phyloP scores from a whole-genome alignment of 2,113 vertebrate genomes.

The Rana temporaria region DNA sequence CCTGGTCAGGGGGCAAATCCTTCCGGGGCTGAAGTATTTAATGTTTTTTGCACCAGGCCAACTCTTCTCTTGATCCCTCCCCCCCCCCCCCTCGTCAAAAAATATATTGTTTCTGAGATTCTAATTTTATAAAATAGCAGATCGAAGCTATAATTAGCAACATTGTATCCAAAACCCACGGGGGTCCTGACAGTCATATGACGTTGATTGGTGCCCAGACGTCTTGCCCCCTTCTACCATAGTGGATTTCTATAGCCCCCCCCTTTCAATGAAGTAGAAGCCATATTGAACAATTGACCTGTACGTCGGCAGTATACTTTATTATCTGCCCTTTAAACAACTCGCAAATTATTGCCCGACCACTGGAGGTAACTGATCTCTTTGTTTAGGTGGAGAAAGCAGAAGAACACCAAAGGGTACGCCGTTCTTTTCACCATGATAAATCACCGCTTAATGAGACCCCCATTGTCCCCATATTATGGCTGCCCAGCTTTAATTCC shows the following conservation, averaged over 20 bases:
- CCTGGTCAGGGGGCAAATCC: too few relatives aligned
- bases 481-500: conserved; percentile 86
- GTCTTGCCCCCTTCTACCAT: too few relatives aligned
- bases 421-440: conserved; percentile 97
- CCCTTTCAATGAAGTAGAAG: neutral
- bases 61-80: too few relatives aligned
- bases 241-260: neutral
- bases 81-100: too few relatives aligned
- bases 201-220: too few relatives aligned
- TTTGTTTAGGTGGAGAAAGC: conserved; percentile 80
- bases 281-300: neutral
- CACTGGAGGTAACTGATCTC: conserved; percentile 81
- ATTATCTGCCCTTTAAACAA: conserved; percentile 79
- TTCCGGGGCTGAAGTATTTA: too few relatives aligned
- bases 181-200: too few relatives aligned
- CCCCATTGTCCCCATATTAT: conserved; percentile 89
- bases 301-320: conserved; percentile 67
- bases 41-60: too few relatives aligned
- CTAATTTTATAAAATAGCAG: too few relatives aligned
- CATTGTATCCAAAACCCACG: too few relatives aligned
- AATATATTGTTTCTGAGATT: too few relatives aligned
- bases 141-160: too few relatives aligned
- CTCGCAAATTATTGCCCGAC: conserved; percentile 80
- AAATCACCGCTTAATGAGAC: conserved; percentile 99
- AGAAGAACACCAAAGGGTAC: conserved; percentile 89